Evolutionary conservation across 2,888 invertebrate genomes (phyloP).

Genomic region (Teinopalpus imperialis): DNA sequence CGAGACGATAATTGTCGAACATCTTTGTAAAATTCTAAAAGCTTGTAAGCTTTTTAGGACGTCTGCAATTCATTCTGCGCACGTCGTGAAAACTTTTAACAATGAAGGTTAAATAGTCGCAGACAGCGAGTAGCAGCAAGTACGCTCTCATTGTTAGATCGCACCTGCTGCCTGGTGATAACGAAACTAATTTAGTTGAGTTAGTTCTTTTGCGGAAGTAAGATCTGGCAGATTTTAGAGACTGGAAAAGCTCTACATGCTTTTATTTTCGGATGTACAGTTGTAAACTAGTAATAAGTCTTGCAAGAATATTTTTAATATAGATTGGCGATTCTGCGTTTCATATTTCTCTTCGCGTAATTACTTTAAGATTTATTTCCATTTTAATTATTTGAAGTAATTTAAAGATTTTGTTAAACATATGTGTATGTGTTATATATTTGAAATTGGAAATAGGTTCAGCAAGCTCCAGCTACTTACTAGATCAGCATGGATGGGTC

Average conservation of each 20-base stretch:
- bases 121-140: neutral
- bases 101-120: slow-evolving; percentile 10
- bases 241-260: neutral
- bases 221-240: slow-evolving; percentile 1
- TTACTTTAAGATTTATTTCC: neutral
- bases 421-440: no score
- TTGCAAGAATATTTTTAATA: no score
- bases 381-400: neutral
- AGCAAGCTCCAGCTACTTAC: no score
- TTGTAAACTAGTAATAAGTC: no score
- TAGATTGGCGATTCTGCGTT: no score
- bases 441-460: no score
- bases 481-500: no score
- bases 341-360: no score
- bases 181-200: slow-evolving; percentile 51
- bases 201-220: slow-evolving; percentile 28
- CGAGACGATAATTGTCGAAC: no score
- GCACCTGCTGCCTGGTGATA: slow-evolving; percentile 46
- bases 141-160: slow-evolving; percentile 12
- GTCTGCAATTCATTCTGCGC: neutral
- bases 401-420: no score
- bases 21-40: no score
- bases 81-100: slow-evolving; percentile 13
- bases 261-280: no score
- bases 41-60: neutral